Evolutionary conservation across 2,113 vertebrate species (phyloP), one percentile per base, ranked within the genome.

Genomic region (Spea multiplicata): DNA sequence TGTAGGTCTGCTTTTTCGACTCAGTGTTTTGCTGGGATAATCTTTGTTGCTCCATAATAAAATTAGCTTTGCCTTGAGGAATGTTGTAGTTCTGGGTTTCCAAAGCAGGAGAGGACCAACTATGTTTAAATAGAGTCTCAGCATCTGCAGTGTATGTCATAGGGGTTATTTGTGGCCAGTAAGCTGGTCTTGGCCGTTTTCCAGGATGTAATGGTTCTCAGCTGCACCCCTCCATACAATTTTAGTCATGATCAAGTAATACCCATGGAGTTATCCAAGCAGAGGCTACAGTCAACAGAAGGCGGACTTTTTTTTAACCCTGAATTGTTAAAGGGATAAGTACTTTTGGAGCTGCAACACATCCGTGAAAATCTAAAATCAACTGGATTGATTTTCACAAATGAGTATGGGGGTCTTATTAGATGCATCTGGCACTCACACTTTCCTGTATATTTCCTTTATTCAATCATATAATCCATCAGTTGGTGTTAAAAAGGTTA

Each of bases 81-180:
- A 67, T 67, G 45, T 6, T 46, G 66, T 13, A 47, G 14, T 14
- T 5, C 44, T 14, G 66, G 44, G 44, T 10, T 13, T 67, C 14
- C 13, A 46, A 45, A 67, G 44, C 45, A 47, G 66, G 45, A 67
- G 44, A 12, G 44, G 47, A 46, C 16, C 13, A 10, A 68, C 10
- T 45, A 68, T 59, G 55, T 9, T 30, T 9, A 59, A 13, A 8
- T 59, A 12, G 12, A 46, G 12, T 68, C 44, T 68, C 44, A 14
- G 66, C 66, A 68, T 68, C 66, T 68, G 66, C 44, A 30, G 30
- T 16, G 64, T 30, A 66, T 66, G 44, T 46, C 44, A 47, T 13
- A 47, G 45, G 44, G 66, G 66, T 47, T 47, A 68, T 68, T 13
- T 68, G 66, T 47, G 66, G 66, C 66, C 66, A 68, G 66, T 47